Conservation (phyloP, 2,888 invertebrate species). For the Ptychoptera albimana region DNA sequence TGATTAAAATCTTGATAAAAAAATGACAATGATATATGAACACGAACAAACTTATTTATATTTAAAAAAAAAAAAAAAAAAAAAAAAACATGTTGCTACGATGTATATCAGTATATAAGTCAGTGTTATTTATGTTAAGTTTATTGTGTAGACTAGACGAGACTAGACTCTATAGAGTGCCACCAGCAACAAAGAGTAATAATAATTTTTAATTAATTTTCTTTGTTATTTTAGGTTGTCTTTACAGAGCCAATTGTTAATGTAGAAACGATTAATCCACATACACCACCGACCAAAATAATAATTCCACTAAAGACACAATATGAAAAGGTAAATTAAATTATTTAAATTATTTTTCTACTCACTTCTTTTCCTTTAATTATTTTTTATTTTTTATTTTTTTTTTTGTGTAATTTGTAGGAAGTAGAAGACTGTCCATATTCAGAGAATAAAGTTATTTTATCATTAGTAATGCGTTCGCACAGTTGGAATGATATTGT, state of each 20-base stretch:
- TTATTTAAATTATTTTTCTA: background rate
- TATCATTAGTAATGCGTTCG: conserved; percentile 25
- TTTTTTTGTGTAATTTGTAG: conserved; percentile 6
- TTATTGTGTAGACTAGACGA: no score
- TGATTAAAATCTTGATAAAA: no score
- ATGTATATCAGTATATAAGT: no score
- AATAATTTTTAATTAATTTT: no score
- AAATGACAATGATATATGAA: no score
- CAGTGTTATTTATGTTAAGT: no score
- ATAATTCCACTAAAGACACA: conserved; percentile 7
- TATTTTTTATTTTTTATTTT: conserved; percentile 3
- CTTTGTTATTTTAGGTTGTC: conserved; percentile 1
- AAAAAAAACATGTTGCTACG: no score
- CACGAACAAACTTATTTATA: no score
- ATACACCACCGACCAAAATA: conserved; percentile 3
- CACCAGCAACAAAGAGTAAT: no score
- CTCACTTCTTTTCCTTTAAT: background rate
- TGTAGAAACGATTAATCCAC: background rate
- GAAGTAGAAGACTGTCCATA: conserved; percentile 21
- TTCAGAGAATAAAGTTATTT: conserved; percentile 23
- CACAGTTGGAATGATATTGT: conserved; percentile 25
- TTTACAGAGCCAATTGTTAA: conserved; percentile 2
- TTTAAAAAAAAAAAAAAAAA: no score
- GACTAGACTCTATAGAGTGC: no score
- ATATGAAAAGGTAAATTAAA: conserved; percentile 8